These are phyloP conservation scores for Coelopa pilipes DNA, from an alignment of 2,888 invertebrate genomes.

Conservation along the genomic window DNA sequence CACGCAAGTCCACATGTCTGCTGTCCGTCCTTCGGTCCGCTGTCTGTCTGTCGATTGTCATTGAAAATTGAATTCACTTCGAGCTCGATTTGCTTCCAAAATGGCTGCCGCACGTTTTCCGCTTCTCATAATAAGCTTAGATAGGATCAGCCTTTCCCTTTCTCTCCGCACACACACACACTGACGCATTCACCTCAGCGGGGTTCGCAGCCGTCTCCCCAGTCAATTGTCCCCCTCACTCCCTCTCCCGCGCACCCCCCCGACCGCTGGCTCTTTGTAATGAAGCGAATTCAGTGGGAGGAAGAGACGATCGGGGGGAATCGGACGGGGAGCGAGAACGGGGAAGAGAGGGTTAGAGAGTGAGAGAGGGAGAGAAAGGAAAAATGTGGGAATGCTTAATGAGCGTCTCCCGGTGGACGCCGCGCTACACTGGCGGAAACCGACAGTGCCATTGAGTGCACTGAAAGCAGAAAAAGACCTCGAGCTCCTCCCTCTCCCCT, in stretches of 20 bases:
- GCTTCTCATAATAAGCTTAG: constrained; percentile 17
- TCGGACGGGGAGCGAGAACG: neutral
- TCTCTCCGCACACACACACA: neutral
- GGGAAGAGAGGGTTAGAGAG: neutral
- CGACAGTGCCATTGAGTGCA: neutral
- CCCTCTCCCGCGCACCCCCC: neutral
- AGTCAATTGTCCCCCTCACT: neutral
- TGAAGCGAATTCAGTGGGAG: constrained; percentile 2
- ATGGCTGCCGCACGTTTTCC: constrained; percentile 13
- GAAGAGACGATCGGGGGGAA: no score
- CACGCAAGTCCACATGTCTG: neutral
- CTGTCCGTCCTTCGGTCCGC: neutral
- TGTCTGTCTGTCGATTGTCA: constrained; percentile 16
- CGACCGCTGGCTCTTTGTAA: neutral
- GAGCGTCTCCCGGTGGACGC: neutral
- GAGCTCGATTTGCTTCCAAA: constrained; percentile 41
- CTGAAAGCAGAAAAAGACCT: neutral
- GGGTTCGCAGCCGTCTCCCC: no score
- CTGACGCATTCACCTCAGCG: no score
- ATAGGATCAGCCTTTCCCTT: neutral
- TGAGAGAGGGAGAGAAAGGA: neutral
- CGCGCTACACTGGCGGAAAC: neutral
- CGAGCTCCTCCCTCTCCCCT: neutral
- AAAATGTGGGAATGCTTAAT: neutral
- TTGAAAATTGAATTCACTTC: constrained; percentile 39